Evolutionary conservation across 2,797 vertebrate genomes (phyloP).

Genomic region (Scomberomorus guttatus): DNA sequence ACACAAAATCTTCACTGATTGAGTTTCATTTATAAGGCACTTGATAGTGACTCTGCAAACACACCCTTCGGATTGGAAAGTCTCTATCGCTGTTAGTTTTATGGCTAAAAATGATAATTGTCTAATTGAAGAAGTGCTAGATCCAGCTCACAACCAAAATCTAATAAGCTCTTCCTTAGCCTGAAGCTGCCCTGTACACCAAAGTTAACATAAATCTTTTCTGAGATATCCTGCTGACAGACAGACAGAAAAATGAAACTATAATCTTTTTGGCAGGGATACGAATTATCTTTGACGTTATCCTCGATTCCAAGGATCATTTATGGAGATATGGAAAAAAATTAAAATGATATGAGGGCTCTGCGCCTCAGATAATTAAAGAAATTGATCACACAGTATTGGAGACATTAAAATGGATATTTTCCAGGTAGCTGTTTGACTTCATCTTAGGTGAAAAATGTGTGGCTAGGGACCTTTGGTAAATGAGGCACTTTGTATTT

Average conservation of each 20-base stretch:
- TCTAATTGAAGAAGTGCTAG: conserved; percentile 51
- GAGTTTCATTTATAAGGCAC: conserved; percentile 4
- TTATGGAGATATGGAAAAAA: conserved; percentile 39
- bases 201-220: conserved; percentile 31
- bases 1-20: conserved; percentile 15
- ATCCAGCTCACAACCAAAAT: conserved; percentile 44
- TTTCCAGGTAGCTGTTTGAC: conserved; percentile 33
- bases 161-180: conserved; percentile 47
- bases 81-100: conserved; percentile 36
- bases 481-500: conserved; percentile 60
- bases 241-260: conserved; percentile 35
- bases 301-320: conserved; percentile 37
- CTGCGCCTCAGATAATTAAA: conserved; percentile 50
- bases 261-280: conserved; percentile 38
- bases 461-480: conserved; percentile 27
- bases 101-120: conserved; percentile 53
- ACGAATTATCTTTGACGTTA: conserved; percentile 45
- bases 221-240: conserved; percentile 49
- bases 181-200: conserved; percentile 44
- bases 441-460: conserved; percentile 45
- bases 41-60: conserved; percentile 28
- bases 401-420: conserved; percentile 53
- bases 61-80: conserved; percentile 15
- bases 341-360: conserved; percentile 41
- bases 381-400: conserved; percentile 55